Evolutionary conservation across 2,888 invertebrate genomes (phyloP), one percentile per base, ranked within the genome.

Genomic region (Busseola fusca): DNA sequence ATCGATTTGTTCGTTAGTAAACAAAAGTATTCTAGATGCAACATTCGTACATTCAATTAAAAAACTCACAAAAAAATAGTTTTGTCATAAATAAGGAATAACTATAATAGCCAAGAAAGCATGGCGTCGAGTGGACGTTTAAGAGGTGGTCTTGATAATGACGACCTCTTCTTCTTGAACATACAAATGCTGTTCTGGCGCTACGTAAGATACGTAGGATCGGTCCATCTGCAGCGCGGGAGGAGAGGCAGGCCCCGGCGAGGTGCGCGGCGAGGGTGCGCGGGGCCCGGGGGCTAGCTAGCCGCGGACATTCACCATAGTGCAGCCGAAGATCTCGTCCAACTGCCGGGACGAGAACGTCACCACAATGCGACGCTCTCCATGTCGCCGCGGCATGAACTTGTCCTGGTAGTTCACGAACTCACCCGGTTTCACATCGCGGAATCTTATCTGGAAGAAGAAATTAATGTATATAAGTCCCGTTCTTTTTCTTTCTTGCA

Each of bases 311-410:
- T 91, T 93, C 86, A 97, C 95, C 78, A 90, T 94, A 14, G 95
- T 95, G 81, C 96, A 96, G 66, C 97, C 97, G 84, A 95, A 95
- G 88, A 97, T 96, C 91, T 97, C 97, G 89, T 96, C 96, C 73
- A 97, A 92, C 91, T 97, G 96, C 71, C 96, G 95, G 50, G 97
- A 97, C 69, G 96, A 96, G 93, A 97, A 97, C 57, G 97, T 96
- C 76, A 96, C 97, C 34, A 97, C 96, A 80, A 97, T 95, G 86
- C 96, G 96, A n/a, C 96, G 92, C 86, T 96, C 96, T 12, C 97
- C 97, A 62, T 94, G 91, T 66, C 96, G 94, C 42, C 96, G 95
- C 0, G 97, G 96, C 71, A 96, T 89, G 86, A 97, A 96, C 84
- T 94, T 96, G 88, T 97, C 97, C 83, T 96, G 96, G 91, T 96